Evolutionary conservation across 2,797 vertebrate genomes (phyloP), one percentile per base, ranked within the genome.

Genomic region (Fratercula arctica): DNA sequence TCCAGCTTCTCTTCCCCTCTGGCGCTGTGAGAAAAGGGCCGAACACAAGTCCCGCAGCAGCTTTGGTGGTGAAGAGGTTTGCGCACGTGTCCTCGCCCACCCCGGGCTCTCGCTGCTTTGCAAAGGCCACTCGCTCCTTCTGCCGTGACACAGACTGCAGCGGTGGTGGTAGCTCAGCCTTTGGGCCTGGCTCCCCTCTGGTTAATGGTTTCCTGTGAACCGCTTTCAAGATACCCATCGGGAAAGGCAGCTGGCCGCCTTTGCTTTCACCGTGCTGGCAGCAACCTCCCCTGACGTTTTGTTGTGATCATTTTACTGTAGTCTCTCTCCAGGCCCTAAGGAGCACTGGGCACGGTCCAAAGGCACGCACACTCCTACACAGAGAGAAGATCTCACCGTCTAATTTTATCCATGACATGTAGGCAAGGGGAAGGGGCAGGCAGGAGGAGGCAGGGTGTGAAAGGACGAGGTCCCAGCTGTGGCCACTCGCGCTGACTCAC

Each of bases 151-250:
- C 59, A 83, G 69, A 13, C 2, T 5, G 66, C 3, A 12, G 43
- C 3, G 3, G 13, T 33, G 66, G 45, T 6, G 6, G 59, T 28
- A 69, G 69, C 76, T 85, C 74, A 86, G 63, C 48, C 73, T 48
- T 57, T 3, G 14, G 53, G 76, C 61, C 74, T 43, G 79, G 50
- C 66, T 95, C 20, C 31, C 24, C 37, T 96, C 81, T 54, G 75
- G 37, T 82, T 87, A 51, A 90, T 84, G 87, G 81, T 81, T 95
- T 94, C 91, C 95, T 95, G 82, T 64, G 70, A 92, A 35, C 25
- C 3, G 12, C 75, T 95, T 91, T 79, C 46, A 31, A 61, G 89
- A 90, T 64, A 68, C 24, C 53, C 73, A 43, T 54, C 1, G 0
- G 78, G 57, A 61, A 78, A 82, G 68, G 85, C 86, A 66, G 80